Base-by-base conservation (phyloP, 2,113 vertebrate species). In the Chaetops frenatus region DNA sequence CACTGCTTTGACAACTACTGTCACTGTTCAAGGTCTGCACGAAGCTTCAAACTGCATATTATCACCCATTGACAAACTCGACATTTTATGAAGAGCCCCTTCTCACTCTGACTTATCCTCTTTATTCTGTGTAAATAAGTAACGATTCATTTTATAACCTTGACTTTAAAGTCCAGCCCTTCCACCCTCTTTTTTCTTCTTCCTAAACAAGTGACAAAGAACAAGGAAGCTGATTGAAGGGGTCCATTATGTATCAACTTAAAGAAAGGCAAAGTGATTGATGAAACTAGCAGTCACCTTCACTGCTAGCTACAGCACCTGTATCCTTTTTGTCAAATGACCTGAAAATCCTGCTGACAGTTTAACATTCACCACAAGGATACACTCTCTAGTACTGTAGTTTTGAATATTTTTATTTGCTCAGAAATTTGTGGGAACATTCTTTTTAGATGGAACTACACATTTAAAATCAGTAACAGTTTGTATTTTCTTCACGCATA, bases 211-310 rank as follows among this genome's bases (percentile, higher is more conserved):
- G 98, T 98, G 99, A 99, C 98, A 99, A 98, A 98, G 98, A 98
- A 98, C 94, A 96, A 97, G 98, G 98, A 98, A 99, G 98, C 98
- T 99, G 99, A 99, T 99, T 99, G 99, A 99, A 99, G 98, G 99
- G 98, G 98, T 99, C 99, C 98, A 99, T 99, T 99, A 99, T 98
- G 98, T 98, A 99, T 99, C 98, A 99, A 99, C 99, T 99, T 99
- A 99, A 99, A 99, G 99, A 98, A 99, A 99, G 98, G 98, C 98
- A 97, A 97, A 98, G 98, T 99, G 99, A 99, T 99, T 99, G 99
- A 99, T 99, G 99, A 98, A 98, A 98, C 97, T 96, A 98, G 97
- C 98, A 99, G 99, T 99, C 99, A 99, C 99, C 99, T 99, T 99
- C 99, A 99, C 98, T 98, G 98, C 98, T 98, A 97, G 97, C 98